Conservation (phyloP, 2,888 invertebrate species). For the Rhynchonema sp. region DNA sequence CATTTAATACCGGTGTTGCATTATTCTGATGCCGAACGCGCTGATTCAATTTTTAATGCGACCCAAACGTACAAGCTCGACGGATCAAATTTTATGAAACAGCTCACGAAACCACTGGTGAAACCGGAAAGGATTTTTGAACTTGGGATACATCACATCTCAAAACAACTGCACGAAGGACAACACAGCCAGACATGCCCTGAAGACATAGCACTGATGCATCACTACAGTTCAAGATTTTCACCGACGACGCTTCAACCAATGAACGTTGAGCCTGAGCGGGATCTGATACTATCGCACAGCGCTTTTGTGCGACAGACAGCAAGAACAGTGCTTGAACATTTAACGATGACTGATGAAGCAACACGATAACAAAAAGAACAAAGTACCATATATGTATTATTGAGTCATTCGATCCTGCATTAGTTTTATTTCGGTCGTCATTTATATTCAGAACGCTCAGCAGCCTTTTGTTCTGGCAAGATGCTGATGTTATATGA, state of each 20-base stretch:
- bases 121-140: background rate
- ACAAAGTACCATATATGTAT: no score
- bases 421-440: no score
- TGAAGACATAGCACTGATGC: background rate
- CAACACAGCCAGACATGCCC: background rate
- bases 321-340: no score
- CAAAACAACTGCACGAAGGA: background rate
- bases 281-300: no score
- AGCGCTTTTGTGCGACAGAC: no score
- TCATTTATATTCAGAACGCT: no score
- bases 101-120: slow-evolving; percentile 94
- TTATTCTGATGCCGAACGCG: slow-evolving; percentile 10
- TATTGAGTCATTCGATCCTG: no score
- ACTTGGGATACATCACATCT: background rate
- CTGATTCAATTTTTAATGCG: slow-evolving; percentile 40
- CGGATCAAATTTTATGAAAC: slow-evolving; percentile 63
- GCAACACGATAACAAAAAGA: no score
- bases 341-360: no score
- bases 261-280: no score
- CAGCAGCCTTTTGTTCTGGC: no score
- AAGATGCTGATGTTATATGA: no score
- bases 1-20: background rate
- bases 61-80: slow-evolving; percentile 70
- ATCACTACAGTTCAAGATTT: background rate
- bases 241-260: background rate